A percentile compares a stretch with the other conserved stretches of the same genome.
Conservation (phyloP, 2,113 vertebrate genomes). For the Lepisosteus oculatus region DNA sequence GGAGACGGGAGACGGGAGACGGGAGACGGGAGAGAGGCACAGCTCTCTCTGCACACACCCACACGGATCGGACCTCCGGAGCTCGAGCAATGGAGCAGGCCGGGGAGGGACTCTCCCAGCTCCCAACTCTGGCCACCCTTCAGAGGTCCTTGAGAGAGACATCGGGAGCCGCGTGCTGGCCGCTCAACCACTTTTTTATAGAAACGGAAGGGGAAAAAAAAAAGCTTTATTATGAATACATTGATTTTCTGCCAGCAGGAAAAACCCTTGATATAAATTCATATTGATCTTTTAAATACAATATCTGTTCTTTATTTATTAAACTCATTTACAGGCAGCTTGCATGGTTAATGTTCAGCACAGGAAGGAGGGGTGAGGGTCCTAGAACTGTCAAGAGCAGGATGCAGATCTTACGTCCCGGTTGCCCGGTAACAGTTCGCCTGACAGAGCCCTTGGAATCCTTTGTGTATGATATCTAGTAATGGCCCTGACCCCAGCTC, state of each 20-base stretch:
- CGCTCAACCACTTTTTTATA: constrained; percentile 29
- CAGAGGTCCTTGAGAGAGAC: constrained; percentile 36
- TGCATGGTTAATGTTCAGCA: constrained; percentile 36
- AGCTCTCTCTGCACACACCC: not conserved
- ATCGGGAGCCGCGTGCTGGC: constrained; percentile 9
- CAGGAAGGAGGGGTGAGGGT: constrained; percentile 1
- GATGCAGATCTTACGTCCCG: too few relatives aligned
- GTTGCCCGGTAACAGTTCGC: too few relatives aligned
- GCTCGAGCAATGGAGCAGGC: too few relatives aligned
- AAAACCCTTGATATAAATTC: constrained; percentile 51
- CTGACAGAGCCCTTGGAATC: too few relatives aligned
- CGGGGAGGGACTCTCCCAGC: not conserved
- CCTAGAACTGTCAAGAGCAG: not conserved
- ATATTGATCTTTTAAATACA: constrained; percentile 61
- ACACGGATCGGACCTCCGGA: not conserved
- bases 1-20: too few relatives aligned
- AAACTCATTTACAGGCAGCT: constrained; percentile 39
- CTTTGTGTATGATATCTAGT: too few relatives aligned
- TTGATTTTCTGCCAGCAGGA: constrained; percentile 59
- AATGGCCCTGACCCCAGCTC: too few relatives aligned
- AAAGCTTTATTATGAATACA: constrained; percentile 55
- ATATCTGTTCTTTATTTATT: constrained; percentile 50
- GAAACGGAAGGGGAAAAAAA: constrained; percentile 33
- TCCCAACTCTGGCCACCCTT: constrained; percentile 23
- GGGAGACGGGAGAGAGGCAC: too few relatives aligned